These are phyloP conservation scores for Kryptopterus vitreolus DNA, from an alignment of 2,797 vertebrate species.

Conservation along the genomic window DNA sequence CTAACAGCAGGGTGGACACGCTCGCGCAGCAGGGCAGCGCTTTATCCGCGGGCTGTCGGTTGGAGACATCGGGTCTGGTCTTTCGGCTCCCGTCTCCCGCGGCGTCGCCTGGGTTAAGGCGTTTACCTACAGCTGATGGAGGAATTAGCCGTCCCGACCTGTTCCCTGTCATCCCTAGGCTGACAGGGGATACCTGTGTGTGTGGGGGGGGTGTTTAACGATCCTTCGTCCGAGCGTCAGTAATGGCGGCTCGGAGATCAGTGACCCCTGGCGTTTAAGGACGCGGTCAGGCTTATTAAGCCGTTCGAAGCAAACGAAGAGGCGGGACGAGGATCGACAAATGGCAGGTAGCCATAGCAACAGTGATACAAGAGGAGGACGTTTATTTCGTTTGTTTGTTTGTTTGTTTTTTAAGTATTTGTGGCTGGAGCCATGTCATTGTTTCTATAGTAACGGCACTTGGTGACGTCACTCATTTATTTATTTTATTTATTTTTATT, in stretches of 20 bases:
- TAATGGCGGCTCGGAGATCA: background rate
- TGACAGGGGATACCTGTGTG: no score
- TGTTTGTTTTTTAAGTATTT: no score
- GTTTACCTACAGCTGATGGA: constrained; percentile 38
- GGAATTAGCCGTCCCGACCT: constrained; percentile 41
- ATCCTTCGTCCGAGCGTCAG: background rate
- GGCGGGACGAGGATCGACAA: constrained; percentile 24
- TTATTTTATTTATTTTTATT: no score
- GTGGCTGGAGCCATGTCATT: no score
- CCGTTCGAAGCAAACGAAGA: background rate
- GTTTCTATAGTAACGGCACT: no score
- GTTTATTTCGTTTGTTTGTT: no score
- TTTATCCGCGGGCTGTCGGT: constrained; percentile 42
- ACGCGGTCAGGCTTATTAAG: constrained; percentile 28
- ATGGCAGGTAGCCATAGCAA: constrained; percentile 37
- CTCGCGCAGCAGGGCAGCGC: constrained; percentile 21
- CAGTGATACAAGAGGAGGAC: background rate
- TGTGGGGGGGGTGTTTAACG: constrained; percentile 31
- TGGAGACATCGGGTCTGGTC: constrained; percentile 40
- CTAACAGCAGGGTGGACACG: constrained; percentile 40
- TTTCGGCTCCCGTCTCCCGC: constrained; percentile 32
- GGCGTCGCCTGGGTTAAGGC: constrained; percentile 37
- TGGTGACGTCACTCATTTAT: no score
- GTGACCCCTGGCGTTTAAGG: constrained; percentile 38
- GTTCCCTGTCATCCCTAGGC: background rate